These are phyloP conservation scores for Morelia viridis DNA, from an alignment of 2,797 vertebrate genomes.

Conservation along the genomic window DNA sequence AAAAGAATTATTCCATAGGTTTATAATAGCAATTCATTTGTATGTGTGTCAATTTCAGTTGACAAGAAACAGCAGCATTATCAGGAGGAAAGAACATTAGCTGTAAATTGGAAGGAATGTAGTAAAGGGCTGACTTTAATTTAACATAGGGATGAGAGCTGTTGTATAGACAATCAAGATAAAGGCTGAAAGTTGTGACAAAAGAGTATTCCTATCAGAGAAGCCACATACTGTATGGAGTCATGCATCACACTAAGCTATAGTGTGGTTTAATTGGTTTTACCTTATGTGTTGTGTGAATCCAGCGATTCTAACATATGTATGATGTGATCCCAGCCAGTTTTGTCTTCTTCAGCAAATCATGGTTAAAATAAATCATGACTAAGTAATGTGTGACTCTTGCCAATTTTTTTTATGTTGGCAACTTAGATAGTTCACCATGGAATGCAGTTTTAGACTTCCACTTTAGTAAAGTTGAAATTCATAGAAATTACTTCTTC, in stretches of 20 bases:
- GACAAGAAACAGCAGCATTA: not conserved
- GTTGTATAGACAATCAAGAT: not conserved
- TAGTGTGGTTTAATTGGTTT: not conserved
- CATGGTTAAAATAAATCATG: not conserved
- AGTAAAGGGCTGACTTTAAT: not conserved
- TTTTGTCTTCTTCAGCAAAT: not conserved
- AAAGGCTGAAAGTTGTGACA: not conserved
- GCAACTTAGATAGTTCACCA: not conserved
- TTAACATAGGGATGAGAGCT: not conserved
- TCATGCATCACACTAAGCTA: not conserved
- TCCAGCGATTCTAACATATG: not conserved
- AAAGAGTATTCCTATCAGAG: not conserved
- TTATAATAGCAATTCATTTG: constrained; percentile 11
- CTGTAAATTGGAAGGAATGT: not conserved
- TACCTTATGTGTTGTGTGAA: not conserved
- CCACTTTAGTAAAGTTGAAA: not conserved
- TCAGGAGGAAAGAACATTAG: not conserved
- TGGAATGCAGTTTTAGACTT: not conserved
- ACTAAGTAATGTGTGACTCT: not conserved
- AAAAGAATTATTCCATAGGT: not conserved
- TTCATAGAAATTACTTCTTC: not conserved
- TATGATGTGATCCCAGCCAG: not conserved
- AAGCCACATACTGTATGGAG: not conserved
- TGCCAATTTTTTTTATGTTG: not conserved
- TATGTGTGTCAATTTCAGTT: not conserved